Evolutionary conservation across 2,113 vertebrate species (phyloP), one percentile per base, ranked within the genome.

Genomic region (Elephantulus edwardii): DNA sequence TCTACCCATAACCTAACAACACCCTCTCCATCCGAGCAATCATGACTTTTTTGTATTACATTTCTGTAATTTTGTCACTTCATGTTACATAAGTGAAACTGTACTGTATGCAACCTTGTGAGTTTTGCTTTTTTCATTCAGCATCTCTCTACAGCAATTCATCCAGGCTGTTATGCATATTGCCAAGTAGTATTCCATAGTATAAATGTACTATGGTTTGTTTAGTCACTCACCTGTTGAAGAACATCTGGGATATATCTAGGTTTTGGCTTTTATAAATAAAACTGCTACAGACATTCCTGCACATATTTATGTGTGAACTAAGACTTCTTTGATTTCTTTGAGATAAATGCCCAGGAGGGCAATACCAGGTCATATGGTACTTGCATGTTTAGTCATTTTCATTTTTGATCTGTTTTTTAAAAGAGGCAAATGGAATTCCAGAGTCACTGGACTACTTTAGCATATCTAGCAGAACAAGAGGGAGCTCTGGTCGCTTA

Each of bases 21-120:
- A n/a, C n/a, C n/a, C n/a, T n/a, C n/a, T n/a, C n/a, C n/a, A n/a
- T n/a, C 83, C 71, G 46, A 30, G 50, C 17, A 75, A 83, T 26
- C 74, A 87, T 28, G 58, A 87, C 68, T 16, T n/a, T n/a, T n/a
- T 28, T 66, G 6, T 60, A 84, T 33, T 46, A 33, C 24, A 54
- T 68, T 60, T 88, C 52, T 74, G 42, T 60, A 83, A 80, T 62
- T 88, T 64, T 68, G 26, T 86, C 38, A 64, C 50, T 91, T 88
- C 70, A 70, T 72, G 22, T 46, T 77, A 77, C 28, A 56, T 40
- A 94, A 68, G 54, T 68, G 28, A 19, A 85, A 83, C 85, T 85
- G 52, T 83, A 83, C 3, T 56, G 3, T 70, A 54, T 8, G 8
- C 16, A 79, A 56, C 20, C 13, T 75, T 60, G 70, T 75, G 24